Base-by-base conservation (phyloP, 1,140 invertebrate genomes). In the Drosophila mauritiana region DNA sequence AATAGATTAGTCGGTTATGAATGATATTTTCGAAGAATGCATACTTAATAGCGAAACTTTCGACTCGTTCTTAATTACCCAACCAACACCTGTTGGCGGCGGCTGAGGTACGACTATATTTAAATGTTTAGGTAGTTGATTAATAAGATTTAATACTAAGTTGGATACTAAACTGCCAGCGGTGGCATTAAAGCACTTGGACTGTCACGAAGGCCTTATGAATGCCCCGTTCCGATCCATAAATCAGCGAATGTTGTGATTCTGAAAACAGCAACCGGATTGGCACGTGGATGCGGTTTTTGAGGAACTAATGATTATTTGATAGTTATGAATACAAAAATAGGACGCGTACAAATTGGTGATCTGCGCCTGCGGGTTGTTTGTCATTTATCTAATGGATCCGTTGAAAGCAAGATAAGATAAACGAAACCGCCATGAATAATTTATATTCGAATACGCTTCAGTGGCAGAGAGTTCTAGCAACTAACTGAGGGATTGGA, bases 141-240 rank as follows among this genome's bases (percentile, higher is more conserved):
- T 72, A 72, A 72, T 70, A 34, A 70, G 64, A 57, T 37, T 72
- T 72, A 70, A 72, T 72, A 70, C 64, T 49, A 15, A n/a, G 36
- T 56, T 57, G 20, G 64, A 70, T 13, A 6, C 68, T 57, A 57
- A 70, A 70, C 51, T 49, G 37, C 51, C 67, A 70, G 64, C 68
- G 68, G 68, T 70, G 68, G 51, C 65, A 72, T 70, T 36, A 27
- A 72, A 70, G 70, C 58, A 25, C 64, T 64, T n/a, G 49, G 58
- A 61, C 69, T 43, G 57, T 54, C 42, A 73, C 55, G 55, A 74
- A 55, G 56, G 42, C 58, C 39, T 69, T 70, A 70, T 70, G 63
- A 56, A 70, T 70, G 67, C 67, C 15, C 65, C 65, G 68, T 70
- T 72, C 68, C 68, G 65, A 70, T 27, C 20, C 68, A 70, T 72